phyloP scores from a whole-genome alignment of 92 coral and sea anemone species.

The Porites evermanni region DNA sequence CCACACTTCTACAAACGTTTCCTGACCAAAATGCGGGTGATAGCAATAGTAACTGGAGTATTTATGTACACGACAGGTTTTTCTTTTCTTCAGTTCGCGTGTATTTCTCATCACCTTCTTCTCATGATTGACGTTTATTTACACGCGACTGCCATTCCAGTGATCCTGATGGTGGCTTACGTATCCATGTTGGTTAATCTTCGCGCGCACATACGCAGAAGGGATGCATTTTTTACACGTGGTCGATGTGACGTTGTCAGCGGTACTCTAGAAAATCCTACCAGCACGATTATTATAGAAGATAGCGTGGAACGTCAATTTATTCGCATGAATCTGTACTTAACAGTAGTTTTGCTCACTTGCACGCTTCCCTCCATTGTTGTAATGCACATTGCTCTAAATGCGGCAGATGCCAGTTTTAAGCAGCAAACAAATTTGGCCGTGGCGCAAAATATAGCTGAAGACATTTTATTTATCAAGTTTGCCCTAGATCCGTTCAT shows the following conservation, averaged over 20 bases:
- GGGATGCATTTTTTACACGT: slow-evolving; percentile 5
- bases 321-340: slow-evolving; percentile 24
- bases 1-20: slow-evolving; percentile 40
- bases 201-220: slow-evolving; percentile 37
- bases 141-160: slow-evolving; percentile 48
- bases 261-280: background rate
- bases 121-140: slow-evolving; percentile 23
- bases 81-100: slow-evolving; percentile 35
- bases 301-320: slow-evolving; percentile 47
- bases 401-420: background rate
- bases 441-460: slow-evolving; percentile 39
- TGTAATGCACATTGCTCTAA: slow-evolving; percentile 32
- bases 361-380: slow-evolving; percentile 51
- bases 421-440: slow-evolving; percentile 27
- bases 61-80: slow-evolving; percentile 34
- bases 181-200: slow-evolving; percentile 15
- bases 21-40: slow-evolving; percentile 27
- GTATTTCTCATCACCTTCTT: slow-evolving; percentile 17
- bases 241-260: background rate
- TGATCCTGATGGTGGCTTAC: slow-evolving; percentile 39
- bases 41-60: slow-evolving; percentile 17
- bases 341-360: slow-evolving; percentile 30
- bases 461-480: slow-evolving; percentile 48
- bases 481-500: slow-evolving; percentile 49
- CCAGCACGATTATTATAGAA: background rate